Evolutionary conservation across 92 coral and sea anemone species (phyloP).

Genomic region (Porites divaricata): DNA sequence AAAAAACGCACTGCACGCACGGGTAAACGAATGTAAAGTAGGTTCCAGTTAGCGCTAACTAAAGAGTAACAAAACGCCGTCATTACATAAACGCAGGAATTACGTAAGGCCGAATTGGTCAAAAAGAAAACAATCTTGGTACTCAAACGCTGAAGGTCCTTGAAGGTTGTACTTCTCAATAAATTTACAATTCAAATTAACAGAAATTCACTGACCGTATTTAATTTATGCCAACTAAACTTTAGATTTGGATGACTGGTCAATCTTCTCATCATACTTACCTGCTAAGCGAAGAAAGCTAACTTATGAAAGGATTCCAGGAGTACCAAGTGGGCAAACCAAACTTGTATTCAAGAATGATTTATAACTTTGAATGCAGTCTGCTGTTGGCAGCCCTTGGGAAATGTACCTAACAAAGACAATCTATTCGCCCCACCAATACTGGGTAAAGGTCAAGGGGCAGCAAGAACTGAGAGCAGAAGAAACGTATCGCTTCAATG

Average conservation of each 20-base stretch:
- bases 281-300: conserved; percentile 74
- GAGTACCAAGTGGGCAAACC: conserved; percentile 92
- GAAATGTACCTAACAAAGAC: background rate
- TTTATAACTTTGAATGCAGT: background rate
- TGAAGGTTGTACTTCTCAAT: too few species aligned
- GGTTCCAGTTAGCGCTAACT: too few species aligned
- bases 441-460: background rate
- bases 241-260: conserved; percentile 59
- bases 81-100: too few species aligned
- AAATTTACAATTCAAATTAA: too few species aligned
- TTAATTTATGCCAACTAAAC: background rate
- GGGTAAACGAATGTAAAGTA: too few species aligned
- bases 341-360: conserved; percentile 74
- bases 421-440: background rate
- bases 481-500: background rate
- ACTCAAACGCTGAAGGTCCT: too few species aligned
- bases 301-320: conserved; percentile 85
- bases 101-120: too few species aligned
- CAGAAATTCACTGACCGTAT: background rate
- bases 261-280: conserved; percentile 46
- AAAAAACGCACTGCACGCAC: too few species aligned
- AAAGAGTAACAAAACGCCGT: too few species aligned
- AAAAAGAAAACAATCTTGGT: too few species aligned
- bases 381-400: background rate
- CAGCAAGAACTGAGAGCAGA: background rate